A percentile compares a stretch with the other conserved stretches of the same genome.
Conservation (phyloP, 1,140 invertebrate species). For the Brachionus manjavacas region DNA sequence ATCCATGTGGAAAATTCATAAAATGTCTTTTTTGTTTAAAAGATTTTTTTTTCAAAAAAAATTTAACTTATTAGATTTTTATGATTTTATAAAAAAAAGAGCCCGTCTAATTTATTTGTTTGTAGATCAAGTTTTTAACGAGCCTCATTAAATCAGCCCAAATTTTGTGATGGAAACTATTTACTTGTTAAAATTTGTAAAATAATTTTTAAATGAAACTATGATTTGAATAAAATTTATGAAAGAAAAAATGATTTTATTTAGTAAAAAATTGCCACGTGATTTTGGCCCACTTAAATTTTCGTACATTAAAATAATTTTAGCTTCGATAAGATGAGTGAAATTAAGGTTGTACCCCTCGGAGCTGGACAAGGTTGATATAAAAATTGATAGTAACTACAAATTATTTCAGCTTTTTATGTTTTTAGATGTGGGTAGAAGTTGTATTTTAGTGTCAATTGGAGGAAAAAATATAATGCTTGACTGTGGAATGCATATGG, state of each 20-base stretch:
- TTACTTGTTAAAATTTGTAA: not conserved
- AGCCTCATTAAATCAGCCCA: not conserved
- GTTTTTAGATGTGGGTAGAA: constrained; percentile 82
- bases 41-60: constrained; percentile 13
- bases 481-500: constrained; percentile 99
- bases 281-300: not conserved
- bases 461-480: constrained; percentile 98
- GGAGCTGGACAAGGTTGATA: constrained; percentile 41
- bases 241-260: not conserved
- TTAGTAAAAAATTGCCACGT: constrained; percentile 19
- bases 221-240: not conserved
- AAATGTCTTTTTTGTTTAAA: not conserved
- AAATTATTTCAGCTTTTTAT: not conserved
- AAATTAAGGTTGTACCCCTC: constrained; percentile 35
- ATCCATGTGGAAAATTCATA: constrained; percentile 39
- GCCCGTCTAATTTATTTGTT: not conserved
- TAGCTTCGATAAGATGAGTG: not conserved
- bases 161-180: not conserved
- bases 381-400: not conserved
- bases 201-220: not conserved
- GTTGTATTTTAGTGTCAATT: constrained; percentile 91
- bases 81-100: not conserved
- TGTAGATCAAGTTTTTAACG: not conserved
- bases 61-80: not conserved
- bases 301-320: too few relatives aligned